These are phyloP conservation scores for Halyomorpha halys DNA, from an alignment of 1,140 invertebrate species.

Conservation along the genomic window DNA sequence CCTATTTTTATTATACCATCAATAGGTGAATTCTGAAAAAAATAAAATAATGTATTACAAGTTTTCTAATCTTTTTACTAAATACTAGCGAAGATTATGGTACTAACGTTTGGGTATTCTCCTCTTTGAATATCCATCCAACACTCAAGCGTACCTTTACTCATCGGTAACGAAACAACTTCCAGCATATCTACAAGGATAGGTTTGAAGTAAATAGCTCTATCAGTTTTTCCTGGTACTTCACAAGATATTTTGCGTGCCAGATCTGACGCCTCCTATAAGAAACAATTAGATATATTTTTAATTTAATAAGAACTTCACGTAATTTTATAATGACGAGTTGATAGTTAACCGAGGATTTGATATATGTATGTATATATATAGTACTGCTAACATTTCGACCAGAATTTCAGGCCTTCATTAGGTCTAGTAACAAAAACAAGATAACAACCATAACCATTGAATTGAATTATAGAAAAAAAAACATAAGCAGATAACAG, in stretches of 20 bases:
- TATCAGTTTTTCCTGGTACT: constrained; percentile 42
- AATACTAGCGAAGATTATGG: not conserved
- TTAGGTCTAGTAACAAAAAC: too few species aligned
- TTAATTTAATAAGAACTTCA: too few species aligned
- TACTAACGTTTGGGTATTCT: constrained; percentile 50
- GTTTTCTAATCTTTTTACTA: too few species aligned
- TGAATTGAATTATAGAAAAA: too few species aligned
- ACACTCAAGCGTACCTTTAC: constrained; percentile 49
- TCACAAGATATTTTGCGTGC: constrained; percentile 50
- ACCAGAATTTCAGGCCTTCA: too few species aligned
- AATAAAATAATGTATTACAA: not conserved
- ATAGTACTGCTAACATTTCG: too few species aligned
- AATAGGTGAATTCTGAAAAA: constrained; percentile 44
- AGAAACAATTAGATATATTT: too few species aligned
- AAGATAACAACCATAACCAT: too few species aligned
- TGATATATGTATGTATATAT: too few species aligned
- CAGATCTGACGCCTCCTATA: constrained; percentile 45
- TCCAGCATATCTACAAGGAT: constrained; percentile 62
- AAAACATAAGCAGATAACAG: too few species aligned
- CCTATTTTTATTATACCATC: constrained; percentile 56
- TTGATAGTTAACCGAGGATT: too few species aligned
- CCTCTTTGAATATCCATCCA: constrained; percentile 70
- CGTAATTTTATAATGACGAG: too few species aligned
- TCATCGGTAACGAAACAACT: constrained; percentile 50
- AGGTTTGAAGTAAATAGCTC: constrained; percentile 53